Base-by-base conservation (phyloP, 2,888 invertebrate genomes). In the Polyommatus iphigenia region DNA sequence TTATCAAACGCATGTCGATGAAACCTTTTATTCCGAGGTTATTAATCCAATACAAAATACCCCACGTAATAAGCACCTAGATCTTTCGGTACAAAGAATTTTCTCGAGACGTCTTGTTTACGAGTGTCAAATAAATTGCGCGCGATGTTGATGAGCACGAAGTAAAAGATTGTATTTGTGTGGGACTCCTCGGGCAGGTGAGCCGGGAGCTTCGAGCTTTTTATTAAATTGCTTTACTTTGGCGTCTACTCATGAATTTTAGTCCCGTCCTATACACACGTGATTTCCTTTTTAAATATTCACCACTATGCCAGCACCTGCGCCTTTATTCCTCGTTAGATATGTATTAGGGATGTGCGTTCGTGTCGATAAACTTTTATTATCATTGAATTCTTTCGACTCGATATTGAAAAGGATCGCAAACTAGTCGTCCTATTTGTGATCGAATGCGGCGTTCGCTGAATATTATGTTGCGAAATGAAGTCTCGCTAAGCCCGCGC, bases 191-290 rank as follows among this genome's bases (percentile, higher is more conserved):
- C 71, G 79, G 78, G 79, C 78, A 79, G 76, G 62, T 76, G 78
- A 77, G 75, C 78, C 77, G 67, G 78, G 78, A 80, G 54, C 85
- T 84, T 79, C 79, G 78, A 83, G 86, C 85, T 87, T 86, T 88
- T 89, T 89, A 88, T 88, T 86, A 88, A 89, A 90, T 89, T 88
- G 88, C 87, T 85, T 83, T 83, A 80, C 80, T 77, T 54, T 24
- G 46, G 46, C 54, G 75, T 67, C 67, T 67, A 24, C 81, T 84
- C 83, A 81, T 83, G 85, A 82, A 85, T 84, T 80, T 79, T 79
- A 77, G 78, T 72, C 78, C 77, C 78, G 76, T 76, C 54, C 77
- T 50, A 29, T 54, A 50, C 67, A 72, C 80, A 79, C 80, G 80
- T 80, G 80, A 81, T 82, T 83, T 81, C 77, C 79, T 77, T 77